Evolutionary conservation across 2,113 vertebrate species (phyloP).

Genomic region (Hippocampus zosterae): DNA sequence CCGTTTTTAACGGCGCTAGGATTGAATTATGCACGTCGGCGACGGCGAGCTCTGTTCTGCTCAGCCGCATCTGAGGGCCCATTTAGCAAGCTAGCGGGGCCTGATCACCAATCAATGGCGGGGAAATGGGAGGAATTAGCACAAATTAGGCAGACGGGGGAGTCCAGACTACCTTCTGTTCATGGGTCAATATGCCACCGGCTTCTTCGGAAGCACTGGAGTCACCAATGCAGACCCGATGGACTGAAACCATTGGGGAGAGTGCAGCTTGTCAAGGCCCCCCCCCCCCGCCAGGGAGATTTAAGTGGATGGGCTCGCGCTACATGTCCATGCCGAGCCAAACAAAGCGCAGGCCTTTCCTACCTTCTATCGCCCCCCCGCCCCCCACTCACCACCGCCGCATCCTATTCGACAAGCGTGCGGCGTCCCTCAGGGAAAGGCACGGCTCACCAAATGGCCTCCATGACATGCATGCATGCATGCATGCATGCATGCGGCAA

Average conservation of each 20-base stretch:
- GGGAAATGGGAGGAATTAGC: constrained; percentile 73
- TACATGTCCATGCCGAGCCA: constrained; percentile 48
- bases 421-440: constrained; percentile 40
- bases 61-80: constrained; percentile 41
- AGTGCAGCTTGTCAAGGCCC: constrained; percentile 15
- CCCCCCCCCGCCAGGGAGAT: constrained; percentile 28
- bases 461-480: constrained; percentile 39
- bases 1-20: constrained; percentile 14
- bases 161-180: constrained; percentile 61
- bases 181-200: constrained; percentile 55
- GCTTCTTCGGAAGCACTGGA: constrained; percentile 30
- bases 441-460: constrained; percentile 36
- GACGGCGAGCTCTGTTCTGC: background rate
- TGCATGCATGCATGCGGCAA: constrained; percentile 46
- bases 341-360: constrained; percentile 40
- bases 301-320: constrained; percentile 27
- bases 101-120: constrained; percentile 74
- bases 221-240: constrained; percentile 7
- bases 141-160: constrained; percentile 70
- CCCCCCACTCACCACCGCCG: constrained; percentile 8
- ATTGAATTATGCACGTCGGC: constrained; percentile 41
- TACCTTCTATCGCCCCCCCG: constrained; percentile 21
- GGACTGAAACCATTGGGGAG: constrained; percentile 11
- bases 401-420: constrained; percentile 29
- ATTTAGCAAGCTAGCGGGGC: constrained; percentile 55